Evolutionary conservation across 1,140 invertebrate species (phyloP).

Genomic region (Drosophila pallidifrons): DNA sequence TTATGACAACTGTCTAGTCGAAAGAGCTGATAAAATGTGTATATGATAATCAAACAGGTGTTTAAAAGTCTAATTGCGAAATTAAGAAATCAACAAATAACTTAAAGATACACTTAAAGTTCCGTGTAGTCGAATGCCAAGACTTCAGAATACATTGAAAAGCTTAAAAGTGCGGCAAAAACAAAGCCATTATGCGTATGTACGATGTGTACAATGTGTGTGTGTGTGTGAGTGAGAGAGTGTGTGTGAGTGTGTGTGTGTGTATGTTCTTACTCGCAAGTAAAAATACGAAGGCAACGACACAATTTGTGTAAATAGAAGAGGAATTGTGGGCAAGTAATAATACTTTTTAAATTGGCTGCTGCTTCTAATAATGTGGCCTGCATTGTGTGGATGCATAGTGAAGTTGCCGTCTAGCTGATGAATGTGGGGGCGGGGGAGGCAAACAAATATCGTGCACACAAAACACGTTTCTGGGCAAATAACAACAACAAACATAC

Average conservation of each 20-base stretch:
- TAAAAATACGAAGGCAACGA: not conserved
- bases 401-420: conserved; percentile 41
- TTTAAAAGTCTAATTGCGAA: not conserved
- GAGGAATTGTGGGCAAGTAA: conserved; percentile 2
- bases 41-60: conserved; percentile 33
- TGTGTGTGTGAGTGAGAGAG: not conserved
- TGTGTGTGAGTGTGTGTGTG: not conserved
- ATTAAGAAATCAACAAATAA: not conserved
- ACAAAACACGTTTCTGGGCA: conserved; percentile 64
- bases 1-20: conserved; percentile 11
- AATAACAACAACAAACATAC: conserved; percentile 20
- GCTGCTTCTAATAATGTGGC: conserved; percentile 41
- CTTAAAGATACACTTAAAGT: not conserved
- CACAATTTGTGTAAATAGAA: conserved; percentile 2
- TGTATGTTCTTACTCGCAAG: not conserved
- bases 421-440: not conserved
- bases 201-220: not conserved
- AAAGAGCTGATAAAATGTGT: conserved; percentile 16
- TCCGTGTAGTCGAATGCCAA: not conserved
- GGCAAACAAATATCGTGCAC: conserved; percentile 48
- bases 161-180: conserved; percentile 15
- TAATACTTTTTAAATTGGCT: not conserved
- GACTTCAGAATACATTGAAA: conserved; percentile 1
- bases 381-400: conserved; percentile 18
- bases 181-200: conserved; percentile 19